Base-by-base conservation (phyloP, 2,888 invertebrate species). In the Orthosia cruda region DNA sequence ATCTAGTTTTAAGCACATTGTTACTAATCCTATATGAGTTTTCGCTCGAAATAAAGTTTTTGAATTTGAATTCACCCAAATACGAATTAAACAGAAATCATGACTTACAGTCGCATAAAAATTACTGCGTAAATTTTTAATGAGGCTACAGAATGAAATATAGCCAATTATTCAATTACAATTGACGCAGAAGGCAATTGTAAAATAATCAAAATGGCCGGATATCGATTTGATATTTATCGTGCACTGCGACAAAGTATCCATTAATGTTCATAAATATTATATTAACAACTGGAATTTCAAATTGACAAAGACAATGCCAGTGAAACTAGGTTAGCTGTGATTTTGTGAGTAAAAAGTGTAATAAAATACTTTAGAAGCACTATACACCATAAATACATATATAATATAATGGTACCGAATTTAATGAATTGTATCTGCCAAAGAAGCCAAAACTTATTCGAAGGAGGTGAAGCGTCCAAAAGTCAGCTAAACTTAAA, bases 201-300 rank as follows among this genome's bases (percentile, higher is more conserved):
- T 55, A 63, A 67, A 65, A 64, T 40, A 68, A 80, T 64, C 13
- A 20, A 23, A 59, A 45, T 54, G 65, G 50, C 63, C 66, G 26
- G 32, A 64, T 82, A 81, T 78, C 49, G 83, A 82, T 74, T 80
- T 74, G 12, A 65, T 78, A 67, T 78, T 64, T 74, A 77, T n/a
- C 23, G 59, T 64, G 64, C 67, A 52, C 76, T 68, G 81, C 62
- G 58, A 47, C 54, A 61, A 74, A 49, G 62, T 63, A 55, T 54
- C 58, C 18, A 32, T 52, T 50, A 23, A 77, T 66, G 32, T 69
- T 32, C 40, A 55, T 62, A 20, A 2, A 45, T 49, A 49, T 77
- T 61, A 16, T 54, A 68, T 61, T 61, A 40, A 18, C 3, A 20
- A 20, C 4, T 20, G 40, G 26, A 55, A 20, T 50, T 55, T 69